Evolutionary conservation across 1,140 invertebrate species (phyloP), one percentile per base, ranked within the genome.

Genomic region (Campoletis sonorensis): DNA sequence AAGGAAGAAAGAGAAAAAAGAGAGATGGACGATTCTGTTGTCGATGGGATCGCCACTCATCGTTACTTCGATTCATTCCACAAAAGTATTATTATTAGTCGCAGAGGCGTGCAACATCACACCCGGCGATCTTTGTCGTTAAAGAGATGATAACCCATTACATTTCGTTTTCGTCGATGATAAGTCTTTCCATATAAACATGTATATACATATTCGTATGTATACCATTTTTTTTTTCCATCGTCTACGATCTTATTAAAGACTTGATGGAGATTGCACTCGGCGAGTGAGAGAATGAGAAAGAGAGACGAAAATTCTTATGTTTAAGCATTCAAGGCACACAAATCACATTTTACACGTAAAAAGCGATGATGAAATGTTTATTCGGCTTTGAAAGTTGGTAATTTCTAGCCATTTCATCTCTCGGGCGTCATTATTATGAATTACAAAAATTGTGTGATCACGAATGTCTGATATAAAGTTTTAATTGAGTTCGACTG

Each of bases 11-110:
- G 40, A 23, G 27, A 51, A 45, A 45, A 45, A 45, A 13, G 37
- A 8, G n/a, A 75, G 16, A 49, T 4, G 11, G 58, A 61, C 3
- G 58, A 18, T 21, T 64, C 61, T 64, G 61, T 27, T 54, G 70
- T 64, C 61, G 49, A 68, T 71, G 15, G 79, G 54, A 73, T 73
- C 75, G 54, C 51, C 75, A 33, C 75, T 33, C 51, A 51, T 77
- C 51, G 51, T 58, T 77, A 40, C 54, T 37, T 64, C 75, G 75
- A 77, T 30, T 77, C 54, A 64, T 64, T 77, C 54, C 27, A 64
- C 75, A 77, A 77, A 77, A 77, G 75, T 77, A 64, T 67, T 77
- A 77, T 77, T 61, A 61, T 77, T 77, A 77, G 51, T 77, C 30
- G 40, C 27, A 45, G 26, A 40, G 75, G 54, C 75, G 75, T 61